phyloP scores from a whole-genome alignment of 2,888 invertebrate species.

The Calameuta idolon region DNA sequence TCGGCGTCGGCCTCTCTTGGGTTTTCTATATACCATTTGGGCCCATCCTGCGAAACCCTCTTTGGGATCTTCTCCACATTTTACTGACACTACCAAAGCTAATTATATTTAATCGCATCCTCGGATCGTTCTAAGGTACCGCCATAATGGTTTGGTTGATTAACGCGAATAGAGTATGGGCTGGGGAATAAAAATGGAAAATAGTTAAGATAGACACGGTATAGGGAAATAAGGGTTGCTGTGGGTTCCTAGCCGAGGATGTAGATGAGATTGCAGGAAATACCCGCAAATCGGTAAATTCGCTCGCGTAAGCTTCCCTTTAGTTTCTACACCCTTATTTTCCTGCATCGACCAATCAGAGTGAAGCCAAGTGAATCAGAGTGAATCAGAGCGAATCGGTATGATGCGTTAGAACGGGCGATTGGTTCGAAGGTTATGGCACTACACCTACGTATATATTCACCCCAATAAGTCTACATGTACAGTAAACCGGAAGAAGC shows the following conservation, averaged over 20 bases:
- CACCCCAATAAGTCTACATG: conserved; percentile 1
- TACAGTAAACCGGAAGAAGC: not conserved
- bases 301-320: not conserved
- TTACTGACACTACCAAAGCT: conserved; percentile 52
- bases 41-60: conserved; percentile 35
- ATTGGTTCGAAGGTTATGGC: not conserved
- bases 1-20: conserved; percentile 33
- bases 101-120: conserved; percentile 54
- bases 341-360: not conserved
- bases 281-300: not conserved
- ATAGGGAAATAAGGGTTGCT: not conserved
- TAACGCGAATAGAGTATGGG: not conserved
- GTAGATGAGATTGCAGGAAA: not conserved
- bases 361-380: not conserved
- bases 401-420: not conserved
- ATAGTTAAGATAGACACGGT: not conserved
- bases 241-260: not conserved
- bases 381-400: not conserved
- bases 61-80: conserved; percentile 28
- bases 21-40: conserved; percentile 14
- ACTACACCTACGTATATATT: not conserved
- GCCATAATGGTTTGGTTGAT: not conserved
- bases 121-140: not conserved
- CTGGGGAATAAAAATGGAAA: not conserved
- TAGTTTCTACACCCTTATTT: not conserved